Conservation (phyloP, 1,140 invertebrate genomes). For the Drosophila kikkawai region DNA sequence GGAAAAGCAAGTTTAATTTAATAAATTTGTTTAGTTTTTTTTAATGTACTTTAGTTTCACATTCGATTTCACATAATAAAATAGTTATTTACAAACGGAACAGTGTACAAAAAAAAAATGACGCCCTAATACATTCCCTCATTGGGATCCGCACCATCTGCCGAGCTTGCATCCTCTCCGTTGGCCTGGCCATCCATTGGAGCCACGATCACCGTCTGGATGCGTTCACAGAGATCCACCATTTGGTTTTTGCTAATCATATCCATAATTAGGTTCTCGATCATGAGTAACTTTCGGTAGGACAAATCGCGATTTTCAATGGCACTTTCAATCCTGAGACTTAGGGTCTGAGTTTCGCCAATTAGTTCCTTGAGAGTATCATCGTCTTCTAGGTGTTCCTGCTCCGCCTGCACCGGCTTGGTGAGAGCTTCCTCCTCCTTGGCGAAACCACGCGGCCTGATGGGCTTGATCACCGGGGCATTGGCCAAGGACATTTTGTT, state of each 20-base stretch:
- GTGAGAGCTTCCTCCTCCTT: conserved; percentile 25
- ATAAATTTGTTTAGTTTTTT: not conserved
- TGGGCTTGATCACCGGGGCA: conserved; percentile 38
- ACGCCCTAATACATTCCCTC: conserved; percentile 40
- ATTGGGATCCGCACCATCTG: conserved; percentile 22
- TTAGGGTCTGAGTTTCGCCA: conserved; percentile 32
- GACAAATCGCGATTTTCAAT: conserved; percentile 53
- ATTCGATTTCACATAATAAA: conserved; percentile 24
- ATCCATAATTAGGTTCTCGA: conserved; percentile 55
- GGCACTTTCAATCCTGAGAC: conserved; percentile 3
- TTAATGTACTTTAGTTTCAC: not conserved
- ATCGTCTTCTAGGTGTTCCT: not conserved
- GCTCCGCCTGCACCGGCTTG: not conserved
- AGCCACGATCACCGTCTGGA: conserved; percentile 56
- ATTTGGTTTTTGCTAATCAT: conserved; percentile 32
- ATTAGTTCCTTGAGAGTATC: conserved; percentile 15
- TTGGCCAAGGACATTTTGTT: conserved; percentile 62
- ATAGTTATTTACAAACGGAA: conserved; percentile 25
- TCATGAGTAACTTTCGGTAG: conserved; percentile 59
- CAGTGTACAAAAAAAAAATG: not conserved
- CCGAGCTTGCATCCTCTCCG: not conserved
- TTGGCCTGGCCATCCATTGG: conserved; percentile 25
- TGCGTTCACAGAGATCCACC: conserved; percentile 55
- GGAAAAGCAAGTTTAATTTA: no score
- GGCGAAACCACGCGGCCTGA: conserved; percentile 34